Conservation (phyloP, 2,888 invertebrate genomes). For the Atherix ibis region DNA sequence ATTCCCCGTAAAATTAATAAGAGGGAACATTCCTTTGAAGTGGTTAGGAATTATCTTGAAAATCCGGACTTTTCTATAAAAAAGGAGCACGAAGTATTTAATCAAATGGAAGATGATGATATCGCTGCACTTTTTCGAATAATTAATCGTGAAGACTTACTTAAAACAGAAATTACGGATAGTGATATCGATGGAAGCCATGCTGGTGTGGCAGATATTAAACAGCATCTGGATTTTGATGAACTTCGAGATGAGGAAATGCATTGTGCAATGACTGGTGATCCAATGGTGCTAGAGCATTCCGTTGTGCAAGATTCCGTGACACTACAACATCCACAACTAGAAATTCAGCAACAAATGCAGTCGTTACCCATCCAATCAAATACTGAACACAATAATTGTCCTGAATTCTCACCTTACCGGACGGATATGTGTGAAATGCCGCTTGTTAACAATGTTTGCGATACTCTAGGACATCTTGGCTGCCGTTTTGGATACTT, state of each 20-base stretch:
- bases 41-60: conserved; percentile 10
- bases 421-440: conserved; percentile 22
- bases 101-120: conserved; percentile 10
- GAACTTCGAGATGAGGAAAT: conserved; percentile 3
- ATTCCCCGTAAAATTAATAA: conserved; percentile 7
- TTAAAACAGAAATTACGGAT: conserved; percentile 6
- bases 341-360: background rate
- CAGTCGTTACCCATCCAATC: background rate
- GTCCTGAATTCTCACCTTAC: conserved; percentile 17
- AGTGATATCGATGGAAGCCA: no score
- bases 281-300: background rate
- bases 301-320: background rate
- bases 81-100: conserved; percentile 8
- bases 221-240: background rate
- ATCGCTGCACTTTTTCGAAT: conserved; percentile 9
- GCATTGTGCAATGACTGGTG: background rate
- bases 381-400: background rate
- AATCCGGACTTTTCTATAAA: conserved; percentile 10
- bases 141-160: conserved; percentile 8
- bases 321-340: background rate
- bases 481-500: conserved; percentile 25
- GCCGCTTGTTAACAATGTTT: conserved; percentile 21
- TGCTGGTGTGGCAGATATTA: conserved; percentile 10
- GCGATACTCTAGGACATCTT: conserved; percentile 25
- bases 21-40: conserved; percentile 2